These are phyloP conservation scores for Lutjanus argentimaculatus DNA, from an alignment of 2,797 vertebrate genomes.

Conservation along the genomic window DNA sequence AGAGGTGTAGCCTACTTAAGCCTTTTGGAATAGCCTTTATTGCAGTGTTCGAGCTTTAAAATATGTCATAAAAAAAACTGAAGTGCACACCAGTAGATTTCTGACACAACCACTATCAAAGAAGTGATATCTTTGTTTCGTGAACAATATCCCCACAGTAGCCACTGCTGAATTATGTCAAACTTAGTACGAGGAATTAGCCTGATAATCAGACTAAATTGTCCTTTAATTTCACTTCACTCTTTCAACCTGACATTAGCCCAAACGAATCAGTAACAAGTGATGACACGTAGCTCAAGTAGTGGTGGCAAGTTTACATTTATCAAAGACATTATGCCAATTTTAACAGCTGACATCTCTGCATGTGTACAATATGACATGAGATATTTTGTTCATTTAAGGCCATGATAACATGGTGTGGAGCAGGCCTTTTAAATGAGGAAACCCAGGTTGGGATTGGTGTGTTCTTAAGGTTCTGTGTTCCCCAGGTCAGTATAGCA, in stretches of 20 bases:
- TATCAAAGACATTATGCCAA: neutral
- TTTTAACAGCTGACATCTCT: neutral
- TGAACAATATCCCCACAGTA: neutral
- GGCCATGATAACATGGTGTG: too few species aligned
- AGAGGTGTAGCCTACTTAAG: neutral
- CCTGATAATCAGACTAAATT: neutral
- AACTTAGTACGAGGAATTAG: neutral
- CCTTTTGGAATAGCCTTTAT: constrained; percentile 1
- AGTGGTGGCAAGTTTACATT: neutral
- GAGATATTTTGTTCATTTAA: too few species aligned
- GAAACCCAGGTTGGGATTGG: too few species aligned
- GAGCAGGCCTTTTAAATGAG: too few species aligned
- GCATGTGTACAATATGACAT: neutral
- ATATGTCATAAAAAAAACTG: neutral
- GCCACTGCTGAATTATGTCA: neutral
- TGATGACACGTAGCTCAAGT: neutral
- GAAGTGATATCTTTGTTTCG: neutral
- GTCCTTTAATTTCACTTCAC: neutral
- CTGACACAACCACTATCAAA: neutral
- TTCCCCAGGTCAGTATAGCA: too few species aligned
- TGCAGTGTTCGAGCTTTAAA: constrained; percentile 22
- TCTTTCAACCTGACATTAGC: neutral
- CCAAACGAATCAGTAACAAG: neutral
- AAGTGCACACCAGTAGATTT: neutral
- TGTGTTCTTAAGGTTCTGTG: too few species aligned